phyloP scores from a whole-genome alignment of 2,888 invertebrate genomes.

The Conomelus anceps region DNA sequence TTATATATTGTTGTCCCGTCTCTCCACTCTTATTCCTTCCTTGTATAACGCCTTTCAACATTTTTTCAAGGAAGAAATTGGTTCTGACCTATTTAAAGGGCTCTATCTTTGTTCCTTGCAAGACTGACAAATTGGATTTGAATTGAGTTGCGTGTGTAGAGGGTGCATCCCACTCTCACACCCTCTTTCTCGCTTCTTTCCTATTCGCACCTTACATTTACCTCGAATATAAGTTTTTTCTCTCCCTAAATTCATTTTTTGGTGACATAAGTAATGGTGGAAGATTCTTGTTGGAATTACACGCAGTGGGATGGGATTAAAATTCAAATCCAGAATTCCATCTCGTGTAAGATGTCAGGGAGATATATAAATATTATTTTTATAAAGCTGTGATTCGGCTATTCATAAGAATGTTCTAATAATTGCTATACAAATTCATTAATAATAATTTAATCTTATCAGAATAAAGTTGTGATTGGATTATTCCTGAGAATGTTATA shows the following conservation, averaged over 20 bases:
- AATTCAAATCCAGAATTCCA: background rate
- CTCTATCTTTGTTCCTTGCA: conserved; percentile 8
- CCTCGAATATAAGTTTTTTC: too few relatives aligned
- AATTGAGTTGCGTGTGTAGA: conserved; percentile 3
- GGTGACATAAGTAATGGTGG: background rate
- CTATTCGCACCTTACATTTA: too few relatives aligned
- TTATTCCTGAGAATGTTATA: too few relatives aligned
- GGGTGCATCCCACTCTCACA: background rate
- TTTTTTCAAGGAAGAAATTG: conserved; percentile 9
- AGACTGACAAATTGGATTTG: conserved; percentile 9
- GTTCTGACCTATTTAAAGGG: conserved; percentile 11
- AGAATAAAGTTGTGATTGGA: too few relatives aligned
- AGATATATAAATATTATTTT: too few relatives aligned
- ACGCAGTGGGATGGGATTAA: background rate
- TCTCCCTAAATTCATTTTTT: background rate
- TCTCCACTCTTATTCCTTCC: background rate
- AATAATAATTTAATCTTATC: too few relatives aligned
- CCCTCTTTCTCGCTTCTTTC: background rate
- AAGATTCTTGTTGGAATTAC: background rate
- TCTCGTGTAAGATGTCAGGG: too few relatives aligned
- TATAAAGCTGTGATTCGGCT: too few relatives aligned
- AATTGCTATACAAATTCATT: too few relatives aligned
- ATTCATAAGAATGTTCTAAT: too few relatives aligned
- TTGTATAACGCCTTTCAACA: conserved; percentile 6
- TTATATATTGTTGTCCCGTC: background rate